These are phyloP conservation scores for Thalassarche chlororhynchos DNA, from an alignment of 2,113 vertebrate genomes.

Conservation along the genomic window DNA sequence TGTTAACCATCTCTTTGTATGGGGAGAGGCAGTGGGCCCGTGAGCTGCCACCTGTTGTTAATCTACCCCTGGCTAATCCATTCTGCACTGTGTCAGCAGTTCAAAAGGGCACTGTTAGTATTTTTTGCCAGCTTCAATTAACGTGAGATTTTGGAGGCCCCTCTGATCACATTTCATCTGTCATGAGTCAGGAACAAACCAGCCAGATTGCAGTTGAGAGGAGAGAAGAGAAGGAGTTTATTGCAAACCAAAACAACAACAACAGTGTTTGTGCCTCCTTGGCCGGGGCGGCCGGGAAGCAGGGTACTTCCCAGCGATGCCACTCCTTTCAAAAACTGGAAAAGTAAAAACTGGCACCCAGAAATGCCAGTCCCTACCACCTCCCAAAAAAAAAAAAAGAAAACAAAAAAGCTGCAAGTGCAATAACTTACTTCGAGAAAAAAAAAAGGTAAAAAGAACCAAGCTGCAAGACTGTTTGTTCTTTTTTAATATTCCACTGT, in stretches of 20 bases:
- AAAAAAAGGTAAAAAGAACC: conserved; percentile 13
- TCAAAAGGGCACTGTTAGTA: conserved; percentile 89
- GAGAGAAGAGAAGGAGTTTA: conserved; percentile 74
- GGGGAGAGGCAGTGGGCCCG: conserved; percentile 1
- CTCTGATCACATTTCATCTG: conserved; percentile 87
- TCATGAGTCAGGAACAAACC: conserved; percentile 77
- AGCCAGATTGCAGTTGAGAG: conserved; percentile 74
- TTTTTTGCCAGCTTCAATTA: conserved; percentile 94
- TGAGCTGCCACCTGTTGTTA: conserved; percentile 89
- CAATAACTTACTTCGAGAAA: conserved; percentile 87
- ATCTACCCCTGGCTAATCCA: conserved; percentile 87
- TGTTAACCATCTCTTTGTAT: neutral
- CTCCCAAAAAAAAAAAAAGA: neutral
- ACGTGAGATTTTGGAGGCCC: conserved; percentile 82
- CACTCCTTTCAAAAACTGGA: neutral
- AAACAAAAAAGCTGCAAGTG: conserved; percentile 66
- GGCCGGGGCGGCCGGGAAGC: neutral
- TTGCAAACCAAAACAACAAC: conserved; percentile 72
- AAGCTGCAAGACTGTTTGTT: conserved; percentile 55
- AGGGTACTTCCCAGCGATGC: neutral
- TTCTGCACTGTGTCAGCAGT: conserved; percentile 89
- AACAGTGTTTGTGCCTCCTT: conserved; percentile 26
- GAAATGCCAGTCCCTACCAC: neutral
- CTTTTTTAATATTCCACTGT: conserved; percentile 76
- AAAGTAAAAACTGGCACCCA: neutral